Percentiles rank a stretch among this genome's conserved stretches.
Conservation (phyloP, 2,113 vertebrate genomes). For the Pheucticus melanocephalus region DNA sequence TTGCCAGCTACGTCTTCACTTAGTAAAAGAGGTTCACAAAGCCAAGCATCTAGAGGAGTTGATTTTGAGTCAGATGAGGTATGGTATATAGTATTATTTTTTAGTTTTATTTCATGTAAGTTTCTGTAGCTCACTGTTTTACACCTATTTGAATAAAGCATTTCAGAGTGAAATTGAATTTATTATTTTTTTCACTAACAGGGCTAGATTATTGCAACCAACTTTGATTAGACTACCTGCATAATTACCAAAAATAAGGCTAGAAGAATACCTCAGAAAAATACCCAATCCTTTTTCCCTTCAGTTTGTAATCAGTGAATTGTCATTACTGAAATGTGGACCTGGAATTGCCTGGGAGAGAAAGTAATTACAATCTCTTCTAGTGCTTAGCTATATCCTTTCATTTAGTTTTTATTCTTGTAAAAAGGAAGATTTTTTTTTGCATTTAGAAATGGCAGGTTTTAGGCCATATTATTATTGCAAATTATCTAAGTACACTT, state of each 20-base stretch:
- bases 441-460: accelerated
- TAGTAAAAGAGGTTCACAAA: conserved; percentile 77
- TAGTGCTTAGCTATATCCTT: neutral
- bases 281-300: neutral
- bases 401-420: neutral
- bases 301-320: neutral
- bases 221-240: neutral
- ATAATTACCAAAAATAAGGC: neutral
- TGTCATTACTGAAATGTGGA: neutral
- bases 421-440: neutral
- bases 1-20: neutral
- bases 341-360: neutral
- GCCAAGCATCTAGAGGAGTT: conserved; percentile 77
- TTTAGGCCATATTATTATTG: neutral
- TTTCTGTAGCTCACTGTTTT: neutral
- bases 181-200: neutral
- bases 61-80: conserved; percentile 87
- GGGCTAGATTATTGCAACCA: neutral
- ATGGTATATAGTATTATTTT: neutral
- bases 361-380: neutral
- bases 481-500: neutral
- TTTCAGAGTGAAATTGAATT: neutral
- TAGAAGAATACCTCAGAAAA: neutral
- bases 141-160: neutral
- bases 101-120: neutral